Evolutionary conservation across 2,113 vertebrate species (phyloP), one percentile per base, ranked within the genome.

Genomic region (Pholis gunnellus): DNA sequence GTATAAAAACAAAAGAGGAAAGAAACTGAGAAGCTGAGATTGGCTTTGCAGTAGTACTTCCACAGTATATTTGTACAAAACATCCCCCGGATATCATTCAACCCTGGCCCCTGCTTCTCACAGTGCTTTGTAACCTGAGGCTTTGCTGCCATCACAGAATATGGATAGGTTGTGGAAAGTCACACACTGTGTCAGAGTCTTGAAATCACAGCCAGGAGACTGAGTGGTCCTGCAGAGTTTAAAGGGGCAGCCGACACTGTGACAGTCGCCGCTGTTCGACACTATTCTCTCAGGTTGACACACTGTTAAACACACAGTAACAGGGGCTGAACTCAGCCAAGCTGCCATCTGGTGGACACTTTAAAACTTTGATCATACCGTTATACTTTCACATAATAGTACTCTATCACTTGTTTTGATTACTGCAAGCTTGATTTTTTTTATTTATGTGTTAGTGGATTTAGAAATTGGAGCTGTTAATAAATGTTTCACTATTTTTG

Each of bases 61-160:
- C 73, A 72, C 36, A n/a, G 72, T 83, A 80, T 86, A 81, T 85
- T 83, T 89, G 68, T 44, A 81, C 73, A 82, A 88, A 91, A 90
- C 76, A 87, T 78, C 81, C 78, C 36, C 65, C 64, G 81, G 90
- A 87, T 88, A 90, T 90, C 85, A 75, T 82, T 87, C 84, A 80
- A 60, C 77, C 44, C 31, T 68, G 54, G 73, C 70, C 86, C 73
- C 34, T 63, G 80, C 79, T 15, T 74, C 77, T 84, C 64, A 69
- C 44, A 6, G 29, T 15, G 76, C 77, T 68, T 79, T 80, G 61
- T 84, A 38, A 82, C 87, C 88, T 5, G 77, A 88, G 90, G 89
- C 89, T 3, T 64, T 68, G 84, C 79, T 52, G 72, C 75, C 74
- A 42, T 86, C 70, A 87, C 78, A 86, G 63, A 89, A 80, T 82